Percentiles rank a stretch among this genome's conserved stretches.
phyloP scores from a whole-genome alignment of 2,888 invertebrate species.

The Tenthredo scrophulariae region DNA sequence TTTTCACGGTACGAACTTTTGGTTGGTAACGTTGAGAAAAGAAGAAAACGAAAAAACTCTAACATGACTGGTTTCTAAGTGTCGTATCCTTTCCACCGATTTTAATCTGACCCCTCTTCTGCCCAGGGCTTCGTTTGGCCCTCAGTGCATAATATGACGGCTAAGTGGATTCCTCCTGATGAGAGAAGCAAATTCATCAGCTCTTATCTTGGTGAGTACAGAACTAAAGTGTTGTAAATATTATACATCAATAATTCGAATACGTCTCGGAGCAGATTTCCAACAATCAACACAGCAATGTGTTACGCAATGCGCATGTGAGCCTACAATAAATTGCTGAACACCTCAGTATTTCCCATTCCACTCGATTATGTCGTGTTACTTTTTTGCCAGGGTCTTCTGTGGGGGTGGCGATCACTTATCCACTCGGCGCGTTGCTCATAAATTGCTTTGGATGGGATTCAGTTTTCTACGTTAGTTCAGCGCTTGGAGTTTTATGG shows the following conservation, averaged over 20 bases:
- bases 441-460: conserved; percentile 86
- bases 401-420: conserved; percentile 84
- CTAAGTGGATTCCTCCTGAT: conserved; percentile 90
- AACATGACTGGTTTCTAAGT: too few relatives aligned
- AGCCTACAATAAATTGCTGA: neutral
- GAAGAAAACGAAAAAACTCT: neutral
- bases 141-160: conserved; percentile 88
- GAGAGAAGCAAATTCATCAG: conserved; percentile 88
- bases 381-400: conserved; percentile 80
- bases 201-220: conserved; percentile 80
- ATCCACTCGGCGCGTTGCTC: conserved; percentile 85
- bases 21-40: neutral
- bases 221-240: neutral
- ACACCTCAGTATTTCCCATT: neutral
- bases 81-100: too few relatives aligned
- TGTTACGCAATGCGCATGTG: neutral
- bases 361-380: neutral
- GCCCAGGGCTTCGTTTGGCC: conserved; percentile 86
- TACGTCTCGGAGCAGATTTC: too few relatives aligned
- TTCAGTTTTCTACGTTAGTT: conserved; percentile 85
- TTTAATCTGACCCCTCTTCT: conserved; percentile 35
- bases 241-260: too few relatives aligned
- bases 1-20: conserved; percentile 82
- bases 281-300: too few relatives aligned
- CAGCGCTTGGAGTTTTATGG: conserved; percentile 83